Percentiles rank a stretch among this genome's conserved stretches.
Evolutionary conservation across 2,888 invertebrate genomes (phyloP).

Genomic region (Yponomeuta sedellus): DNA sequence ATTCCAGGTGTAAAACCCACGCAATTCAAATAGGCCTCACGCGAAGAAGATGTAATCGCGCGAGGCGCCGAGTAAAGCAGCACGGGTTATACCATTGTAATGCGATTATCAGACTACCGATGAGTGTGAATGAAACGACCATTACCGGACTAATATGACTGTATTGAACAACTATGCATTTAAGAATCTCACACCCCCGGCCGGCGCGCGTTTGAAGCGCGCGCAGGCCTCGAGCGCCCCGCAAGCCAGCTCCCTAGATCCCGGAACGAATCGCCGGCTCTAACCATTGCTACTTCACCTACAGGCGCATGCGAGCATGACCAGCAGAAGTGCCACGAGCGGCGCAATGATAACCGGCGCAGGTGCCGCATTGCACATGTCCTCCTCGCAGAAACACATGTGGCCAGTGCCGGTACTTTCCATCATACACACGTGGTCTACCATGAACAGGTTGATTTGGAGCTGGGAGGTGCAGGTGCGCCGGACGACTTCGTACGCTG

Average conservation of each 20-base stretch:
- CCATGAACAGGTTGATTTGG: conserved; percentile 97
- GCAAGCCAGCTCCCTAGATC: neutral
- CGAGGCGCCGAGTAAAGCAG: too few species aligned
- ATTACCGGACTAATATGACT: too few species aligned
- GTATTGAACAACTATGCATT: too few species aligned
- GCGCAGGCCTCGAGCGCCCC: neutral
- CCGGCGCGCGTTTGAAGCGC: neutral
- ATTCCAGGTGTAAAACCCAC: too few species aligned
- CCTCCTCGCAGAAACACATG: conserved; percentile 99
- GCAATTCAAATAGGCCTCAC: too few species aligned
- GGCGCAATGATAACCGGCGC: conserved; percentile 32
- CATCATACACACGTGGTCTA: conserved; percentile 99
- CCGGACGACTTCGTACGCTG: conserved; percentile 93
- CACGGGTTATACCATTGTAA: too few species aligned
- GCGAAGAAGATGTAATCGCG: too few species aligned
- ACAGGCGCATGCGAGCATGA: conserved; percentile 65
- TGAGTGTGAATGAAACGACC: too few species aligned
- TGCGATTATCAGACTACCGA: too few species aligned
- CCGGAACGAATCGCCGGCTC: conserved; percentile 34
- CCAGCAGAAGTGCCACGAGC: conserved; percentile 43
- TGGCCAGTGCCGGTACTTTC: conserved; percentile 98
- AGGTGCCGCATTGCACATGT: conserved; percentile 87
- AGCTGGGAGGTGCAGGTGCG: conserved; percentile 95
- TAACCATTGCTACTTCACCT: conserved; percentile 59
- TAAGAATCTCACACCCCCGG: too few species aligned